Evolutionary conservation across 2,888 invertebrate species (phyloP), one percentile per base, ranked within the genome.

Genomic region (Dynastes tityus): DNA sequence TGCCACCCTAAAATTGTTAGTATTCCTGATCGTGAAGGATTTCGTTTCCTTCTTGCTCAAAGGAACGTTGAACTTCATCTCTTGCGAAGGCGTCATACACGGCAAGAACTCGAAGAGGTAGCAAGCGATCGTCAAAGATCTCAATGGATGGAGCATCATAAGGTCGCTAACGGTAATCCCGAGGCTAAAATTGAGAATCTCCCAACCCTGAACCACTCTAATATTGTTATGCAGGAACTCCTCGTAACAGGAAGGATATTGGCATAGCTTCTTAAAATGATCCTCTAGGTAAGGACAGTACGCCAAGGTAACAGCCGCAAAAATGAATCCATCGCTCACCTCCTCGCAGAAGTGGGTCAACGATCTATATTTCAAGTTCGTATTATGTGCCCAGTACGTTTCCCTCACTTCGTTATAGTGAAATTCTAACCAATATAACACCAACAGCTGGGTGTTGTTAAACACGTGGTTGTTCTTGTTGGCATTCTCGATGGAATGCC

Each of bases 151-250:
- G 0, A 92, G 91, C 29, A 89, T 76, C 1, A 90, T 85, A 78
- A 93, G 90, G 79, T 92, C 90, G 70, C 85, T 86, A 16, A 92
- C 91, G n/a, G 84, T 86, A 65, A 93, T 82, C 3, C 91, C 89
- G 83, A 92, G 92, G 81, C 91, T 91, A 2, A 93, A 86, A 68
- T 90, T 89, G 55, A 93, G 86, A 77, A 87, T 84, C 80, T 89
- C 90, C 89, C 93, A 91, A 5, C 91, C 90, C 82, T 91, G 90
- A 27, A 91, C 88, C 53, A 92, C 86, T 53, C 91, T 87, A 80
- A 90, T 89, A 1, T 91, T 91, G 80, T 94, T 94, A 84, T 93
- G 92, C 61, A 91, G 88, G 16, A 89, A 85, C 87, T 90, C 88
- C 79, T 89, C 86, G 71, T 84, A 79, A 81, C 84, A 86, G 9